Conservation (phyloP, 2,113 vertebrate genomes). For the Tricholaema leucomelas region DNA sequence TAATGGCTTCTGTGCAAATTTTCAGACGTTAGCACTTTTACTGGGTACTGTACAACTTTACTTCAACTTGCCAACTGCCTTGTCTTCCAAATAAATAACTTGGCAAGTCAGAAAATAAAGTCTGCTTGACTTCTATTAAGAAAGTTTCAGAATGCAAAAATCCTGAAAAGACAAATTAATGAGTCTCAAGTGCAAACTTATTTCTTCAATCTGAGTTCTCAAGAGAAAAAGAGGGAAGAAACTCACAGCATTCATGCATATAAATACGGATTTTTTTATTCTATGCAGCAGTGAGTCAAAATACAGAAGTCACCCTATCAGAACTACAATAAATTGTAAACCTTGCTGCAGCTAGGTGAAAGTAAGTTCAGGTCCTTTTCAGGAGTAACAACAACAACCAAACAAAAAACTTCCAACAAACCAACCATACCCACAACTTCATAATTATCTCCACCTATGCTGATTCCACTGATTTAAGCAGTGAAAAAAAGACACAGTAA, state of each 20-base stretch:
- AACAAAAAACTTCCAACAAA: no score
- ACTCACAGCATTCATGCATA: neutral
- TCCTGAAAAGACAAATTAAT: neutral
- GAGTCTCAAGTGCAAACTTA: neutral
- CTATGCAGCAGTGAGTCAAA: neutral
- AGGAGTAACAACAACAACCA: neutral
- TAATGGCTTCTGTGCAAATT: neutral
- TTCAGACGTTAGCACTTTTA: neutral
- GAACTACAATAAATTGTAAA: neutral
- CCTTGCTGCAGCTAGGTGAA: neutral
- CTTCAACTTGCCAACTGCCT: neutral
- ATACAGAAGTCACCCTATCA: neutral
- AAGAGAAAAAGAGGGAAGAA: neutral
- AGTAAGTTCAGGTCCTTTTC: neutral
- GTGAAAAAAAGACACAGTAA: neutral
- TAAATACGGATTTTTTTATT: neutral
- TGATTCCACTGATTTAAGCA: neutral
- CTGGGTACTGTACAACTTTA: neutral
- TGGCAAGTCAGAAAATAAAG: neutral
- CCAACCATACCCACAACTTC: rapidly evolving
- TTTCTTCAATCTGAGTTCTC: neutral
- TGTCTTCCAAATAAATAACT: neutral
- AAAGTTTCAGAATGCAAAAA: neutral
- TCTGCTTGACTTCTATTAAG: neutral
- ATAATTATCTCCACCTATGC: neutral